A percentile compares a stretch with the other conserved stretches of the same genome.
Conservation (phyloP, 1,140 invertebrate genomes). For the Tetragnatha versicolor region DNA sequence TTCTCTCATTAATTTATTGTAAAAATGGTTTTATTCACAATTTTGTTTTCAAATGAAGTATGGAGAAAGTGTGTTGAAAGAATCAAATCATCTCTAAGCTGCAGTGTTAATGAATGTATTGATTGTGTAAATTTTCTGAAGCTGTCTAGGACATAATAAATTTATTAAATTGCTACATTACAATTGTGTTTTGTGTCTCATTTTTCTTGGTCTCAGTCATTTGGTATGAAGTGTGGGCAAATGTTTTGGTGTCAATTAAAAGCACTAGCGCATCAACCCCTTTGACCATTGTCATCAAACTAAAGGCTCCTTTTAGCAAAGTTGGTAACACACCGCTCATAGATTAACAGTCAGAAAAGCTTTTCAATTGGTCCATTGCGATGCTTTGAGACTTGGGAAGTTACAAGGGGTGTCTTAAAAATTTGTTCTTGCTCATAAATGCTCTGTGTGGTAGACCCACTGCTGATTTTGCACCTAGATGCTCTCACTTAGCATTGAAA, state of each 20-base stretch:
- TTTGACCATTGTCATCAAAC: no score
- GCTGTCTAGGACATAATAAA: conserved; percentile 33
- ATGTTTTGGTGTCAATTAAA: conserved; percentile 62
- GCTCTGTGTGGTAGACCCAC: conserved; percentile 22
- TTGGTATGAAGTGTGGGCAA: conserved; percentile 9
- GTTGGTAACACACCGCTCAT: no score
- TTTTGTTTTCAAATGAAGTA: no score
- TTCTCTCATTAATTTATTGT: no score
- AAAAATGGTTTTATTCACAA: no score
- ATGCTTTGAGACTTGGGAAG: no score
- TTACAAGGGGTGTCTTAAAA: conserved; percentile 5
- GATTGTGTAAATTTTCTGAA: conserved; percentile 43
- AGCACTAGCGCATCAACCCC: no score
- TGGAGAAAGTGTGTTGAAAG: no score
- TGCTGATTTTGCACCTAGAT: background rate
- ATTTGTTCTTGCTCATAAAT: conserved; percentile 52
- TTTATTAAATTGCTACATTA: conserved; percentile 23
- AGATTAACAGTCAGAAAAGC: no score
- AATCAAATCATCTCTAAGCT: no score
- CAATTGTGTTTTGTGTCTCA: conserved; percentile 57
- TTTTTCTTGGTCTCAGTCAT: conserved; percentile 58
- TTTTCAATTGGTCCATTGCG: no score
- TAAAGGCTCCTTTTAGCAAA: no score
- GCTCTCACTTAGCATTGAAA: background rate
- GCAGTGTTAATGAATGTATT: conserved; percentile 28